Evolutionary conservation across 92 coral and sea anemone species (phyloP), one percentile per base, ranked within the genome.

Genomic region (Siderastrea radians): DNA sequence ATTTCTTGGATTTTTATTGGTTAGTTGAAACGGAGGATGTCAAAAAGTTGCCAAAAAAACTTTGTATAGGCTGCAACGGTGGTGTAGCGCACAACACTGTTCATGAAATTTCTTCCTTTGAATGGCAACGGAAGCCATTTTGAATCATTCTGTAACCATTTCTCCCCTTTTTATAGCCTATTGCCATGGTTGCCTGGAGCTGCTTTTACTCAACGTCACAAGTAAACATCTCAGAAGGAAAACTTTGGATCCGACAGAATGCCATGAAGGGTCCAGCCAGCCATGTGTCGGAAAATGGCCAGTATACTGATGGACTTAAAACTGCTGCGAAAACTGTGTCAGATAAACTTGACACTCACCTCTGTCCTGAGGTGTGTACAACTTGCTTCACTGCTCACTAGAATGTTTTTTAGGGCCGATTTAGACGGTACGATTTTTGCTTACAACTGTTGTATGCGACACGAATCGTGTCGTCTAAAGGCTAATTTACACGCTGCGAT

Each of bases 151-250:
- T 26, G 38, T 26, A 26, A 26, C 38, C 38, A 26, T 61, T 61
- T 70, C 26, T 50, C 14, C 9, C 14, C 43, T 26, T 3, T n/a
- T 68, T 70, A 5, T 79, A 97, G 99, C 96, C 98, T 76, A 90
- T 97, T 71, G 99, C 98, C 45, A 96, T 97, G 93, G 99, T 97
- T 3, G 91, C 98, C 5, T 97, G 99, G 99, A 95, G 98, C 47
- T 97, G 98, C 64, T 89, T 81, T 71, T 95, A 94, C 85, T 83
- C 97, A n/a, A 91, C 96, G 55, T 81, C 91, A 16, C 58, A 89
- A 49, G 92, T 97, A 57, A 94, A 97, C 70, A 50, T 79, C 75
- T 86, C 95, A 11, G 93, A 84, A 74, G 89, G 90, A 13, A 94
- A 93, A 60, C 86, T 79, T 5, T 97, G 98, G 98, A 95, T 97